phyloP scores from a whole-genome alignment of 2,888 invertebrate species.

The Deroplatys truncata region DNA sequence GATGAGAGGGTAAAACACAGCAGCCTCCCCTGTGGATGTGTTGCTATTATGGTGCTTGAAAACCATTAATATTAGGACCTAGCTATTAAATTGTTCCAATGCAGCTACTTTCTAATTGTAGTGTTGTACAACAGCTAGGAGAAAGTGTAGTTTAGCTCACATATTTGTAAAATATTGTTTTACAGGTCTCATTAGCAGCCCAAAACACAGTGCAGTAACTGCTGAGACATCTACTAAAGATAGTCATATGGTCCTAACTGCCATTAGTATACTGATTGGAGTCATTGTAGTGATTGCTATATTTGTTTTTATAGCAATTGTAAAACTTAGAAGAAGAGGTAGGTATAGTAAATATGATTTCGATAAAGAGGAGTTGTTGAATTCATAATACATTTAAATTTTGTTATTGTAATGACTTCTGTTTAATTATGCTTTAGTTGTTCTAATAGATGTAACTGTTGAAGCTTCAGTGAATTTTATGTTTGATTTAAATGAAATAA shows the following conservation, averaged over 20 bases:
- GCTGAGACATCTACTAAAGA: not conserved
- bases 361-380: slow-evolving; percentile 12
- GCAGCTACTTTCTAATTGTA: not conserved
- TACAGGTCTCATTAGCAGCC: not conserved
- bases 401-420: not conserved
- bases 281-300: slow-evolving; percentile 36
- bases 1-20: too few relatives aligned
- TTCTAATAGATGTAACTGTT: not conserved
- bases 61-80: too few relatives aligned
- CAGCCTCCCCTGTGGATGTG: too few relatives aligned
- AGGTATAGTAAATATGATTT: not conserved
- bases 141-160: not conserved
- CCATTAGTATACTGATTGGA: slow-evolving; percentile 14
- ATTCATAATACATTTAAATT: not conserved
- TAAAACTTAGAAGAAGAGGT: slow-evolving; percentile 37
- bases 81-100: too few relatives aligned
- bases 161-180: not conserved
- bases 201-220: not conserved
- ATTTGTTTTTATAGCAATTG: slow-evolving; percentile 37
- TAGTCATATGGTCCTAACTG: not conserved
- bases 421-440: not conserved
- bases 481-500: not conserved
- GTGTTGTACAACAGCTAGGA: not conserved
- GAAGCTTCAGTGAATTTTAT: not conserved
- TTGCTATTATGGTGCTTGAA: too few relatives aligned